These are phyloP conservation scores for Camponotus pennsylvanicus DNA, from an alignment of 1,140 invertebrate genomes.

Conservation along the genomic window DNA sequence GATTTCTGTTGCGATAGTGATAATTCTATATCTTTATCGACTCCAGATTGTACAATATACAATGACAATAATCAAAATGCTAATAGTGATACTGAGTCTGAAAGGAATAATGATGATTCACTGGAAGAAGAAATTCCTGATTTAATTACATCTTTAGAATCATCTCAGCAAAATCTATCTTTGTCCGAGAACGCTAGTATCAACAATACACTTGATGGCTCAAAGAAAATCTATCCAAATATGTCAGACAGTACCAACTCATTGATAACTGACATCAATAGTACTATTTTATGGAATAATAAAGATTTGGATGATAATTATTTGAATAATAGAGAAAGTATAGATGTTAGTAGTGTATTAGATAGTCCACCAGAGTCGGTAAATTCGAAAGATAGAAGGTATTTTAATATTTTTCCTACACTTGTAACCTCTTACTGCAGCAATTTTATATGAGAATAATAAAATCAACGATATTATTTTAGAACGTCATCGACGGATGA, in stretches of 20 bases:
- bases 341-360: slow-evolving; percentile 11
- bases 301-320: slow-evolving; percentile 1
- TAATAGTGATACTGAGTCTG: neutral
- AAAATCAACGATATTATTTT: slow-evolving; percentile 40
- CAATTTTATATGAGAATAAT: neutral
- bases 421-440: neutral
- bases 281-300: neutral
- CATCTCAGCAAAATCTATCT: slow-evolving; percentile 22
- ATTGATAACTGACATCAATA: slow-evolving; percentile 1
- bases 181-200: neutral
- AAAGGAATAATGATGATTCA: neutral
- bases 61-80: neutral
- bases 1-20: slow-evolving; percentile 1
- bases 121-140: neutral
- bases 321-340: neutral
- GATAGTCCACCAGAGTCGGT: slow-evolving; percentile 31
- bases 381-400: slow-evolving; percentile 37
- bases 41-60: neutral
- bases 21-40: neutral
- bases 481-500: slow-evolving; percentile 48
- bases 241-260: neutral
- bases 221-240: neutral
- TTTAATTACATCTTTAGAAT: neutral
- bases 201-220: neutral
- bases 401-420: slow-evolving; percentile 16